Percentiles rank a stretch among this genome's conserved stretches.
Conservation (phyloP, 2,797 vertebrate genomes). For the Pelochelys cantorii region DNA sequence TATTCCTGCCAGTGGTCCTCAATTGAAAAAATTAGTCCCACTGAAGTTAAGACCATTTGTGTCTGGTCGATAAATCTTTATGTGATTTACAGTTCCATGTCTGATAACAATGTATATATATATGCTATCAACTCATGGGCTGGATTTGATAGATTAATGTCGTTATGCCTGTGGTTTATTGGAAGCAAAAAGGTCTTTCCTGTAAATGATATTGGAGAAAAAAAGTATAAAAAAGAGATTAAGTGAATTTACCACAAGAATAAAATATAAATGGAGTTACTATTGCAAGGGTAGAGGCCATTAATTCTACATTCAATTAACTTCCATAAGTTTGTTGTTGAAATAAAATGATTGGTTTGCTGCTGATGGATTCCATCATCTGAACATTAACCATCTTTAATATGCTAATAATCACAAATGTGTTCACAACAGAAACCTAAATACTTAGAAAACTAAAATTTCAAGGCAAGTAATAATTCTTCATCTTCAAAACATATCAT, state of each 20-base stretch:
- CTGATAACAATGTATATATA: not conserved
- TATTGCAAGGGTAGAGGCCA: not conserved
- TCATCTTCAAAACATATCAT: not conserved
- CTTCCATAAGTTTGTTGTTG: slow-evolving; percentile 32
- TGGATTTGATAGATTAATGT: not conserved
- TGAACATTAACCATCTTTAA: slow-evolving; percentile 28
- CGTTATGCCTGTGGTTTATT: not conserved
- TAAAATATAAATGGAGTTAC: slow-evolving; percentile 37
- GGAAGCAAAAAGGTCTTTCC: slow-evolving; percentile 17
- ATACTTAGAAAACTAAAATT: not conserved
- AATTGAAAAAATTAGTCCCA: not conserved
- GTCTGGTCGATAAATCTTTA: not conserved
- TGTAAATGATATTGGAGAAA: slow-evolving; percentile 6
- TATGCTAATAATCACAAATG: slow-evolving; percentile 22
- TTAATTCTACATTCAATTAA: slow-evolving; percentile 47
- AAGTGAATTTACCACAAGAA: slow-evolving; percentile 33
- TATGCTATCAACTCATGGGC: not conserved
- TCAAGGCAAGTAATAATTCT: slow-evolving; percentile 6
- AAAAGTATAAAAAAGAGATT: slow-evolving; percentile 33
- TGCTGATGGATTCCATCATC: slow-evolving; percentile 2
- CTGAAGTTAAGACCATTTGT: not conserved
- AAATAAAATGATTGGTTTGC: slow-evolving; percentile 44
- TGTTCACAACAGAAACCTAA: slow-evolving; percentile 19
- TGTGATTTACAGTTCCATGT: slow-evolving; percentile 3
- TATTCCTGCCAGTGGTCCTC: too few relatives aligned